phyloP scores from a whole-genome alignment of 1,140 invertebrate genomes.

The Drosophila cardini region DNA sequence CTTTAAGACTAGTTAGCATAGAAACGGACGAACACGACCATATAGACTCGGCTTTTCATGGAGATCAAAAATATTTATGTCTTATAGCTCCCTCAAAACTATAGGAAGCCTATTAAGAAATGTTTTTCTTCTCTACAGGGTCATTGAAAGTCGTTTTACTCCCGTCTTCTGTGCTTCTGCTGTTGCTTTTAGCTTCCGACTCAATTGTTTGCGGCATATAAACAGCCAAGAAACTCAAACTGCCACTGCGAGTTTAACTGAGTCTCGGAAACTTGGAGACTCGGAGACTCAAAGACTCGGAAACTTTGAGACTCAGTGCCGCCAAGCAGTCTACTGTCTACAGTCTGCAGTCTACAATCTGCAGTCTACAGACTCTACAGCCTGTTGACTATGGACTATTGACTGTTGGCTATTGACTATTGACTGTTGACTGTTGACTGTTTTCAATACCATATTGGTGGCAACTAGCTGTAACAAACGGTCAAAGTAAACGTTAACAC shows the following conservation, averaged over 20 bases:
- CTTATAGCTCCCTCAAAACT: too few relatives aligned
- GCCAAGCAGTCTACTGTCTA: slow-evolving; percentile 63
- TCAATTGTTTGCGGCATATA: slow-evolving; percentile 65
- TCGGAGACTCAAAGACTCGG: neutral
- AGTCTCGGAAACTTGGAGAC: neutral
- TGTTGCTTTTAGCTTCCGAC: slow-evolving; percentile 41
- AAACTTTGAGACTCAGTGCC: slow-evolving; percentile 23
- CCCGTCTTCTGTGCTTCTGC: neutral
- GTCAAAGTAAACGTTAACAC: slow-evolving; percentile 38
- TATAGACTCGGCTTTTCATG: too few relatives aligned
- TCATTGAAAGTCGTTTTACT: too few relatives aligned
- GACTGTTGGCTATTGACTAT: slow-evolving; percentile 33
- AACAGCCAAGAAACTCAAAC: slow-evolving; percentile 49
- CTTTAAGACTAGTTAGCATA: too few relatives aligned
- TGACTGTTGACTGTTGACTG: slow-evolving; percentile 52
- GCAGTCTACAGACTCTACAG: slow-evolving; percentile 52
- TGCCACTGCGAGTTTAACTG: slow-evolving; percentile 44
- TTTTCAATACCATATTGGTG: slow-evolving; percentile 80
- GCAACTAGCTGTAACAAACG: slow-evolving; percentile 55
- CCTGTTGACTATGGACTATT: slow-evolving; percentile 24
- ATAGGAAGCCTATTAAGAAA: too few relatives aligned
- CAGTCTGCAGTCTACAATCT: too few relatives aligned
- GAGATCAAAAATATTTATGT: too few relatives aligned
- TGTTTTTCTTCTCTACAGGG: too few relatives aligned
- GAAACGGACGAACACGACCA: too few relatives aligned